A percentile compares a stretch with the other conserved stretches of the same genome.
These are phyloP conservation scores for Heteronetta atricapilla DNA, from an alignment of 2,113 vertebrate species.

Conservation along the genomic window DNA sequence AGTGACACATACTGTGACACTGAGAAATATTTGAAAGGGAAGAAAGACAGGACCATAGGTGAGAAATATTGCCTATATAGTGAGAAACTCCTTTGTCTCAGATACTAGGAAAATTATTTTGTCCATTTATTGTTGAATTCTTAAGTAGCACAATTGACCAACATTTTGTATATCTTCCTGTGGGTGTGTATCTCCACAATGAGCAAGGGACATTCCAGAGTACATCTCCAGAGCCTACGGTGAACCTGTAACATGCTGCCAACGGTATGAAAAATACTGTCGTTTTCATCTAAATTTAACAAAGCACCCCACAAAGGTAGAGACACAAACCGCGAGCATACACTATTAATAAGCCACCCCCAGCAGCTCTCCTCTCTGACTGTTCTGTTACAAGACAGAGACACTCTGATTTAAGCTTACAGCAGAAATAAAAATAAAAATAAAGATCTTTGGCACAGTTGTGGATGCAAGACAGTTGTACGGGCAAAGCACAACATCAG, in stretches of 20 bases:
- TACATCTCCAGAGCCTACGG: accelerated
- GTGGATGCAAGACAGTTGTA: not conserved
- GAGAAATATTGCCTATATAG: not conserved
- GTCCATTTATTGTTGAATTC: not conserved
- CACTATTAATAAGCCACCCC: not conserved
- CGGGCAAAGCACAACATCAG: not conserved
- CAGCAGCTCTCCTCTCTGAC: not conserved
- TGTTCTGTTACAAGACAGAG: not conserved
- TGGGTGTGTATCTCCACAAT: not conserved
- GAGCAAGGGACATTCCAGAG: not conserved
- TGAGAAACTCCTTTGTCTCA: not conserved
- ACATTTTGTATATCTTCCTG: not conserved
- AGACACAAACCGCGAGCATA: not conserved
- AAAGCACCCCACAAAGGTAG: not conserved
- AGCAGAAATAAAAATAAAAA: not conserved
- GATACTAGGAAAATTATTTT: not conserved
- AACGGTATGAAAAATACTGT: not conserved
- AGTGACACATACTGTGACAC: not conserved
- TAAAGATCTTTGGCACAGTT: not conserved
- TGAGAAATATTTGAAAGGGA: not conserved
- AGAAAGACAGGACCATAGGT: not conserved
- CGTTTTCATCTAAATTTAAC: not conserved
- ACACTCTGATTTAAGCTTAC: not conserved
- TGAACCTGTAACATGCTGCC: not conserved
- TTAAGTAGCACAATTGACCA: not conserved